Base-by-base conservation (phyloP, 2,888 invertebrate species). In the Ganaspis brasiliensis region DNA sequence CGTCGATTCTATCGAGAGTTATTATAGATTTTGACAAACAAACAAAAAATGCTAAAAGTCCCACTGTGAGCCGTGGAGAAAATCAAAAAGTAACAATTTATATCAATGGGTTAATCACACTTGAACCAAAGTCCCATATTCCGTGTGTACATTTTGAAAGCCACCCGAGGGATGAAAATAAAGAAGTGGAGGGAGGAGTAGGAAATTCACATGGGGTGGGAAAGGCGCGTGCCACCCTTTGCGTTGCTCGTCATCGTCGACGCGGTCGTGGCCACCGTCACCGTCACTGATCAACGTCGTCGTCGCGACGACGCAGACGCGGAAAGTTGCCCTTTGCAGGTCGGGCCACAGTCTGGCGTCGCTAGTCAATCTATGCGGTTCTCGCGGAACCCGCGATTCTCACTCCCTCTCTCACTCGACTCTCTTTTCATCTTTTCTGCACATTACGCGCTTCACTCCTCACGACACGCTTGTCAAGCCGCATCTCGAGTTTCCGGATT, bases 341-440 rank as follows among this genome's bases (percentile, higher is more conserved):
- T 74, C 74, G 31, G 76, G 63, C 81, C 76, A 78, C 81, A 81
- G 81, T 81, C 78, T 78, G 77, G 79, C 75, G 79, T 81, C 79
- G 79, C 77, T 81, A 79, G 81, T 77, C 81, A 79, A 79, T 79
- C 73, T 78, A 79, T 67, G 67, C 73, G 72, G 75, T 79, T 73
- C 78, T 79, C 78, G 77, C n/a, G 59, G 26, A 67, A 57, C 72
- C 71, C 45, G 26, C 49, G 71, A 14, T 55, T 73, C 52, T 71
- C 24, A 61, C 71, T 74, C 73, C 37, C 8, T 74, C 37, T 57
- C 37, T 63, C 35, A 35, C 9, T 56, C 70, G 40, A 19, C 19
- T 24, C 9, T 55, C 56, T 61, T 19, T 49, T 61, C 21, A 9
- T 37, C 57, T 12, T 31, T 72, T 40, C 37, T n/a, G 37, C 16